Evolutionary conservation across 2,888 invertebrate genomes (phyloP).

Genomic region (Empis stercorea): DNA sequence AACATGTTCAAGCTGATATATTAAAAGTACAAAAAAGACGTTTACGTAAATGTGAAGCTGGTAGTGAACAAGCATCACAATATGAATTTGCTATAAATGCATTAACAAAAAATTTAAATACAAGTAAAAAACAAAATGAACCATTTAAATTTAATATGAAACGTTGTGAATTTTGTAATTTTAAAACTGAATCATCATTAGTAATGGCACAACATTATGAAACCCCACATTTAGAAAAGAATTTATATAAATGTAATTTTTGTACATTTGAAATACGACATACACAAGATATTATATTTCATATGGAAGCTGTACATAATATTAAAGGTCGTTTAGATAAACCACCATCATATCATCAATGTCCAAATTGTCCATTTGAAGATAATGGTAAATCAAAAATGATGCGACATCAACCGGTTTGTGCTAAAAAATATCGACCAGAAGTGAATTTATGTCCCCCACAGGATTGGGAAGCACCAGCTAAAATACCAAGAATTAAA

Average conservation of each 20-base stretch:
- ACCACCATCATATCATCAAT: conserved; percentile 79
- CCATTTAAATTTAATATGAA: conserved; percentile 61
- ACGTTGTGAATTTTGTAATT: conserved; percentile 79
- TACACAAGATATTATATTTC: conserved; percentile 77
- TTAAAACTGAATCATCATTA: conserved; percentile 73
- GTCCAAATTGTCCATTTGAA: conserved; percentile 87
- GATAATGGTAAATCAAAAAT: conserved; percentile 86
- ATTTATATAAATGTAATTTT: conserved; percentile 73
- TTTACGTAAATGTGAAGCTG: conserved; percentile 50
- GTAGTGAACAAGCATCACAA: conserved; percentile 46
- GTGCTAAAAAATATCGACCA: conserved; percentile 79
- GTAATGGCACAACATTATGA: conserved; percentile 80
- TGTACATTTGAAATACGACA: conserved; percentile 70
- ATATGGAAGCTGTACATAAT: conserved; percentile 84
- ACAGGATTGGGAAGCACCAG: conserved; percentile 84
- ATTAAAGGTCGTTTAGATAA: conserved; percentile 71
- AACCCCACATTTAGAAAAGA: conserved; percentile 82
- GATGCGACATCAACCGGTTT: conserved; percentile 74
- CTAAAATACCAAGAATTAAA: conserved; percentile 64
- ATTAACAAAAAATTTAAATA: conserved; percentile 70
- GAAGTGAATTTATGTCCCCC: conserved; percentile 78
- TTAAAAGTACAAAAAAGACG: conserved; percentile 77
- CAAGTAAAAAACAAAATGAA: conserved; percentile 74
- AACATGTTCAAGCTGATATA: conserved; percentile 86
- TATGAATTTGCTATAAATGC: conserved; percentile 64